Evolutionary conservation across 2,113 vertebrate genomes (phyloP).

Genomic region (Erinaceus europaeus): DNA sequence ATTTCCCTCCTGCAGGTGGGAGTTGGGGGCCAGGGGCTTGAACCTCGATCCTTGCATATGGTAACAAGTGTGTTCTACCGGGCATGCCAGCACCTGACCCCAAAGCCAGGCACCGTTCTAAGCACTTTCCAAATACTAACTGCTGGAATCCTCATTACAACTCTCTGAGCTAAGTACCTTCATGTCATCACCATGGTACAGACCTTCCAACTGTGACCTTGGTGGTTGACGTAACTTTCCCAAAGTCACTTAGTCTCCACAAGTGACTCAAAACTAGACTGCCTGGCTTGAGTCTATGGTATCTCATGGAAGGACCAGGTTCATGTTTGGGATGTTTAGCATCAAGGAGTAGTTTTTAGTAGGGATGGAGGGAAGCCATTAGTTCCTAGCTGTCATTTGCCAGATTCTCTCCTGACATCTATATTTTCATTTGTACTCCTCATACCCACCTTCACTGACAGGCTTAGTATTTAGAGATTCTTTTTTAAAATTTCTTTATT

Average conservation of each 20-base stretch:
- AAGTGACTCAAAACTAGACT: not conserved
- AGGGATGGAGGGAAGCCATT: not conserved
- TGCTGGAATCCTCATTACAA: not conserved
- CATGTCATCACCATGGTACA: not conserved
- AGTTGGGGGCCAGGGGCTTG: too few relatives aligned
- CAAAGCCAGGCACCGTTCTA: too few relatives aligned
- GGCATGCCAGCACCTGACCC: too few relatives aligned
- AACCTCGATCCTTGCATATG: too few relatives aligned
- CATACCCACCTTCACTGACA: not conserved
- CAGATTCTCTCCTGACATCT: not conserved
- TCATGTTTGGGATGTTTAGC: not conserved
- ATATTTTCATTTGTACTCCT: not conserved
- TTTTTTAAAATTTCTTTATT: too few relatives aligned
- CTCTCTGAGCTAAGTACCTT: not conserved
- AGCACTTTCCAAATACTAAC: not conserved
- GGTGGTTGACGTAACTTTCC: not conserved
- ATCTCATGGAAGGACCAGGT: not conserved
- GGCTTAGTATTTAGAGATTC: not conserved
- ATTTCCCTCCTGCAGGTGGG: too few relatives aligned
- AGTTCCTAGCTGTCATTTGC: not conserved
- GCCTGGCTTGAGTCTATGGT: not conserved
- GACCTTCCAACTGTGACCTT: not conserved
- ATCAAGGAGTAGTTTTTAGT: not conserved
- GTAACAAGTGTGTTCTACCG: too few relatives aligned
- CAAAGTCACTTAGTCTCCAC: not conserved